A percentile compares a stretch with the other conserved stretches of the same genome.
phyloP scores from a whole-genome alignment of 2,113 vertebrate genomes.

The Lamprotornis superbus region DNA sequence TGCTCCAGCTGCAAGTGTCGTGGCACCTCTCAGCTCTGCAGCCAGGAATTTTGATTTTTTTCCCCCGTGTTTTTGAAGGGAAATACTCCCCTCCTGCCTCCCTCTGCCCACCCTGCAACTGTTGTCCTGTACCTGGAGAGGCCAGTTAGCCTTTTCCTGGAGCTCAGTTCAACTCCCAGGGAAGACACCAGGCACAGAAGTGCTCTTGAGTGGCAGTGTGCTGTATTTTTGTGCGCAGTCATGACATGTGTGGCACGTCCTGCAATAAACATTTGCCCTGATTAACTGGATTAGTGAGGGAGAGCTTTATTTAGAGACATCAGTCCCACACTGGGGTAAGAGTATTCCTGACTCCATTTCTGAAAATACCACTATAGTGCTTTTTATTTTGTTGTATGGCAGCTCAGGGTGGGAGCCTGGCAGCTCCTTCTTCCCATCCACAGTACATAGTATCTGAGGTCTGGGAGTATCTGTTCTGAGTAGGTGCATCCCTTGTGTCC shows the following conservation, averaged over 20 bases:
- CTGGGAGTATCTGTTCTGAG: background rate
- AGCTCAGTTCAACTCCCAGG: background rate
- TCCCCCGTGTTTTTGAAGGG: background rate
- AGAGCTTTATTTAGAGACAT: constrained; percentile 34
- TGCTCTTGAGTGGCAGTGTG: background rate
- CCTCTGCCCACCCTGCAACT: background rate
- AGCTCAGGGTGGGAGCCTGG: background rate
- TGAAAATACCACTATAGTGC: background rate
- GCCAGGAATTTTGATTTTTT: background rate
- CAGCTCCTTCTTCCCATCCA: background rate
- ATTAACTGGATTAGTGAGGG: constrained; percentile 34
- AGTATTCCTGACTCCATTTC: background rate
- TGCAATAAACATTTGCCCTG: background rate
- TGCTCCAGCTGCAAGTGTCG: rapidly evolving
- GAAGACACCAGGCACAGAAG: background rate
- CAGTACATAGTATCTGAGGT: background rate
- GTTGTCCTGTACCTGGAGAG: background rate
- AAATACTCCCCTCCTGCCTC: background rate
- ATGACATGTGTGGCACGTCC: background rate
- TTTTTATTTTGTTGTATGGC: background rate
- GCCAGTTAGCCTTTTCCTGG: background rate
- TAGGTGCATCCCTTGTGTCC: background rate
- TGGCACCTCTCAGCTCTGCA: background rate
- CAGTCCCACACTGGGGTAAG: background rate
- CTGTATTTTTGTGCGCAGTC: background rate